phyloP scores from a whole-genome alignment of 2,888 invertebrate genomes.

The Trachelus stipa region DNA sequence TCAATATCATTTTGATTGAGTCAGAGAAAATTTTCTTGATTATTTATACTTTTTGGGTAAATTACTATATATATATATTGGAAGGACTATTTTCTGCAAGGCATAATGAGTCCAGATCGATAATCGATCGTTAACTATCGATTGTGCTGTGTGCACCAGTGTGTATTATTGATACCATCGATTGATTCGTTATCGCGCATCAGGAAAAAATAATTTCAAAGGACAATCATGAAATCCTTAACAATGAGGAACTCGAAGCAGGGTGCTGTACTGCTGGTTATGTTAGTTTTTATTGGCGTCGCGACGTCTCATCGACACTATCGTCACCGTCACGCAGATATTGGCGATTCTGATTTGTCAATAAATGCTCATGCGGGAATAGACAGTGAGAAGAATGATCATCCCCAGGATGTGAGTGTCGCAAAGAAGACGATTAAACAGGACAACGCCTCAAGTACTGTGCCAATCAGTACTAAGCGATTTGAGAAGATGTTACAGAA shows the following conservation, averaged over 20 bases:
- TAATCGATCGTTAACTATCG: not conserved
- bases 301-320: conserved; percentile 14
- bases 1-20: not conserved
- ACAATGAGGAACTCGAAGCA: not conserved
- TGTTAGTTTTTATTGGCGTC: not conserved
- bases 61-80: not conserved
- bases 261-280: not conserved
- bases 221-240: not conserved
- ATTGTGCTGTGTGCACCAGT: not conserved
- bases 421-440: not conserved
- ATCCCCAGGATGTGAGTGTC: not conserved
- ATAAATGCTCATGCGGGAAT: not conserved
- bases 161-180: not conserved
- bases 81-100: not conserved
- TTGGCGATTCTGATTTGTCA: not conserved
- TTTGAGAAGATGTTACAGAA: conserved; percentile 61
- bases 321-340: not conserved
- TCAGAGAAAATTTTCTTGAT: not conserved
- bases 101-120: not conserved
- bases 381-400: not conserved
- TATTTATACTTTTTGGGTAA: not conserved
- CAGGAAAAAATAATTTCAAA: not conserved
- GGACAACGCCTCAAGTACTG: not conserved
- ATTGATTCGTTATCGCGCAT: not conserved
- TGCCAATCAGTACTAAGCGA: conserved; percentile 51